phyloP scores from a whole-genome alignment of 2,113 vertebrate species.

The Spizaetus ornatus region DNA sequence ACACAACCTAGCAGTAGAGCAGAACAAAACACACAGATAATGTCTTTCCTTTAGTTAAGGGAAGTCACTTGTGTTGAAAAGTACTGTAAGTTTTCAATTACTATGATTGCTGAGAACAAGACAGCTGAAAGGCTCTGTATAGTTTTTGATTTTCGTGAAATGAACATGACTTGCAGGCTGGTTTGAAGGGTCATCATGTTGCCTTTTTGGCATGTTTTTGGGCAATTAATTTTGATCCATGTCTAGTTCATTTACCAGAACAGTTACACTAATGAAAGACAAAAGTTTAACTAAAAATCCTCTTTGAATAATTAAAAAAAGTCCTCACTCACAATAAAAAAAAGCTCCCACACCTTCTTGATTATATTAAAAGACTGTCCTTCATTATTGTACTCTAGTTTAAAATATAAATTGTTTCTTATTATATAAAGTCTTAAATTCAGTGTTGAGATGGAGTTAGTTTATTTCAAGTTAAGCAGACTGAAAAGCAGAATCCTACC shows the following conservation, averaged over 20 bases:
- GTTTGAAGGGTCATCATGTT: background rate
- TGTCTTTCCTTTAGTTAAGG: background rate
- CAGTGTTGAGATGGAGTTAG: background rate
- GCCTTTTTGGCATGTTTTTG: background rate
- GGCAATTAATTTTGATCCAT: background rate
- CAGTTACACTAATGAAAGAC: background rate
- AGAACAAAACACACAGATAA: background rate
- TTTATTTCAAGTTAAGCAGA: background rate
- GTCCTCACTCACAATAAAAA: background rate
- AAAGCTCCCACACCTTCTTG: background rate
- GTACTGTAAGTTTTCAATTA: background rate
- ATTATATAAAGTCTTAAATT: background rate
- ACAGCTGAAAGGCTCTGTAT: background rate
- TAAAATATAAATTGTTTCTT: background rate
- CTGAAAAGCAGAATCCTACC: slow-evolving; percentile 72
- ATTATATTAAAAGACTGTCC: background rate
- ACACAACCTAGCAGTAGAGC: background rate
- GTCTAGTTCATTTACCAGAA: background rate
- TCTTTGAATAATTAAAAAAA: background rate
- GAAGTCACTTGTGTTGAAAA: background rate
- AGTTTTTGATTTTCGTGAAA: background rate
- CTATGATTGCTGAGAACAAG: background rate
- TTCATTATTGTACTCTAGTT: background rate
- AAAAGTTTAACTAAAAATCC: background rate
- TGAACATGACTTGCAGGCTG: background rate